A percentile compares a stretch with the other conserved stretches of the same genome.
These are phyloP conservation scores for Tadarida brasiliensis DNA, from an alignment of 2,797 vertebrate species.

Conservation along the genomic window DNA sequence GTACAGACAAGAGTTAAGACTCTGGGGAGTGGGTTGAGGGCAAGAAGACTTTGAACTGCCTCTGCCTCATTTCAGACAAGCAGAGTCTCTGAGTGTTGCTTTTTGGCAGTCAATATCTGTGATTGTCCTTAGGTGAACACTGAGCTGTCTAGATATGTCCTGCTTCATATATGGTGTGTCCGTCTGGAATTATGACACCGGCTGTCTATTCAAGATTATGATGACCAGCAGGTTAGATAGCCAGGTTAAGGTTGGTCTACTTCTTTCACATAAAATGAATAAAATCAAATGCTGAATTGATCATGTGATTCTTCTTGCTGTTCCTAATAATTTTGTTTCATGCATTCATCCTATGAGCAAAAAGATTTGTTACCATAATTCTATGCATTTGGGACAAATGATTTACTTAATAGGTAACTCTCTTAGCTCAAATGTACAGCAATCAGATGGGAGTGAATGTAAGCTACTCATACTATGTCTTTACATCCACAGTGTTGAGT, in stretches of 20 bases:
- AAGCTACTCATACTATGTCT: neutral
- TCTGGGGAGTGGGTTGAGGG: neutral
- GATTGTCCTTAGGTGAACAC: neutral
- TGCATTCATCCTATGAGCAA: neutral
- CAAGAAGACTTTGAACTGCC: neutral
- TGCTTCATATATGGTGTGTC: neutral
- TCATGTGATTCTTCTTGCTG: neutral
- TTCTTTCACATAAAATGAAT: conserved; percentile 26
- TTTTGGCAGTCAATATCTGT: neutral
- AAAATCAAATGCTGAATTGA: neutral
- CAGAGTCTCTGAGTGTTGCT: neutral
- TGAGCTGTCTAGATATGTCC: neutral
- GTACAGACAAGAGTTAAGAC: neutral
- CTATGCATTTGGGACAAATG: neutral
- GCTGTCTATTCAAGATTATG: neutral
- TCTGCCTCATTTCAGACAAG: neutral
- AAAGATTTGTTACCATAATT: neutral
- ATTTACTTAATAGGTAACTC: neutral
- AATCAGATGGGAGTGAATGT: neutral
- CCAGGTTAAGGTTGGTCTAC: neutral
- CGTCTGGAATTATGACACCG: neutral
- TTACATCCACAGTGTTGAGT: neutral
- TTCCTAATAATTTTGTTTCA: neutral
- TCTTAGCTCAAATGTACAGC: neutral
- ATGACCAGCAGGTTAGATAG: neutral